phyloP scores from a whole-genome alignment of 2,888 invertebrate species.

The Standfussiana lucernea region DNA sequence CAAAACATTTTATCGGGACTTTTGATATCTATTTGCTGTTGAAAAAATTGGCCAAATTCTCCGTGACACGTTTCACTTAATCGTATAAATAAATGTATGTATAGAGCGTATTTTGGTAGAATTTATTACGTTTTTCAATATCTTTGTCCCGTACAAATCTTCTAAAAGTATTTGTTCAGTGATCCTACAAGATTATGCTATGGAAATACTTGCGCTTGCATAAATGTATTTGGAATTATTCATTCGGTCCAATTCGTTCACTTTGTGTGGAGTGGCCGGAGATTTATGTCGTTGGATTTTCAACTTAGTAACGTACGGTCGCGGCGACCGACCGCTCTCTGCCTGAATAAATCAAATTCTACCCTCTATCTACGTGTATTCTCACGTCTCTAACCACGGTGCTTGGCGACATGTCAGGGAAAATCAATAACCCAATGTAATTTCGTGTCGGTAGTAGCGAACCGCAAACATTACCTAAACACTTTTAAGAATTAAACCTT shows the following conservation, averaged over 20 bases:
- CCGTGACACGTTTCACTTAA: constrained; percentile 45
- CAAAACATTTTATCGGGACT: constrained; percentile 26
- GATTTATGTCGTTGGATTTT: constrained; percentile 85
- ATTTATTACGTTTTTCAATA: constrained; percentile 49
- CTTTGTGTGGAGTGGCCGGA: constrained; percentile 78
- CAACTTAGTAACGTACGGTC: constrained; percentile 81
- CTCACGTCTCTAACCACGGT: constrained; percentile 36
- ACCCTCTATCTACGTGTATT: constrained; percentile 48
- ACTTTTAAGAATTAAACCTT: background rate
- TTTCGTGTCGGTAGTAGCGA: background rate
- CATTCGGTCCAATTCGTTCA: constrained; percentile 80
- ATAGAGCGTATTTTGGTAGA: constrained; percentile 40
- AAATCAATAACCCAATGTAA: constrained; percentile 30
- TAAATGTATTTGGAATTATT: constrained; percentile 82
- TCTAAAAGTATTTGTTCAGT: constrained; percentile 66
- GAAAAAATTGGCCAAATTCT: constrained; percentile 23
- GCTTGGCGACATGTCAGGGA: constrained; percentile 5
- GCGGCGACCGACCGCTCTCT: constrained; percentile 70
- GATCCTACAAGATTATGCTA: constrained; percentile 67
- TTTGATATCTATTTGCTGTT: constrained; percentile 16
- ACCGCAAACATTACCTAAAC: background rate
- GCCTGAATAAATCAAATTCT: constrained; percentile 81
- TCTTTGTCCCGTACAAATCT: constrained; percentile 59
- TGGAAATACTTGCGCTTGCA: constrained; percentile 72
- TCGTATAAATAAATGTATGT: constrained; percentile 55